These are phyloP conservation scores for Pogonocichla stellata DNA, from an alignment of 2,113 vertebrate genomes.

Conservation along the genomic window DNA sequence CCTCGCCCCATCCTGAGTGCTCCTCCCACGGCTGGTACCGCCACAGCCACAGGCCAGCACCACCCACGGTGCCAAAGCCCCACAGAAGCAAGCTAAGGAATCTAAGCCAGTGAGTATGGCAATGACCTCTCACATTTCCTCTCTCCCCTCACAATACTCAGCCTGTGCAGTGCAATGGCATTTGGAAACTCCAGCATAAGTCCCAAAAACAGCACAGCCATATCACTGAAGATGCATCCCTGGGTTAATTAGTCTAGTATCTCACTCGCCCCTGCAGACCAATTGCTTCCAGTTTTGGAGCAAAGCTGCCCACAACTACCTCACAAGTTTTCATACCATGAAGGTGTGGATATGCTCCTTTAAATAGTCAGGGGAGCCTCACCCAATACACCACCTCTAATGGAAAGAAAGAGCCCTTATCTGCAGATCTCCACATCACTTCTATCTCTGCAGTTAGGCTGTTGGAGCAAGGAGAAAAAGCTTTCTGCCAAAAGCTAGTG, in stretches of 20 bases:
- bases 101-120: rapidly evolving
- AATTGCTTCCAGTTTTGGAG: background rate
- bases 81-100: background rate
- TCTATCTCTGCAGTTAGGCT: background rate
- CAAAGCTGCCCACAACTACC: background rate
- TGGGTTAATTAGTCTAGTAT: background rate
- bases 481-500: background rate
- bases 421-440: background rate
- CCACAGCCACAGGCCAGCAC: background rate
- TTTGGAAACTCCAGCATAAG: background rate
- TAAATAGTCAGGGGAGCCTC: background rate
- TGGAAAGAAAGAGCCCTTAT: background rate
- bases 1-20: background rate
- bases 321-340: background rate
- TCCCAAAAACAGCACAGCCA: background rate
- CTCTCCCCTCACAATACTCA: background rate
- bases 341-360: background rate
- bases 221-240: background rate
- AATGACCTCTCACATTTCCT: background rate
- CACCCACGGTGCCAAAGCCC: rapidly evolving
- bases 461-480: background rate
- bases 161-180: background rate
- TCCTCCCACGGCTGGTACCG: rapidly evolving
- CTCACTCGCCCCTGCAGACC: background rate
- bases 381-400: background rate